A percentile compares a stretch with the other conserved stretches of the same genome.
Conservation (phyloP, 2,797 vertebrate genomes). For the Schizopygopsis pylzovi region DNA sequence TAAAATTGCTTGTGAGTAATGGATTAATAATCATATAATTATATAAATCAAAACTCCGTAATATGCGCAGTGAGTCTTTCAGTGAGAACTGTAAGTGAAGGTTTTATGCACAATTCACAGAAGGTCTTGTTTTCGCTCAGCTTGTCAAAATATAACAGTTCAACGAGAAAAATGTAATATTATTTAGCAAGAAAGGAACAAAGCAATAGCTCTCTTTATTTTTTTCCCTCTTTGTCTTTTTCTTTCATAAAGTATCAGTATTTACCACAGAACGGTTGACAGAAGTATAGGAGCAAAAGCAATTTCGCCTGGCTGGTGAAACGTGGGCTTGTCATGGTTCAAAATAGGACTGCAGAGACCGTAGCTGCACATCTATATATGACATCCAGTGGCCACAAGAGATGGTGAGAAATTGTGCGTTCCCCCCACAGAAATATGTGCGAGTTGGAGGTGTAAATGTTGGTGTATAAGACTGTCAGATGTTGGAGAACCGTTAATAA, state of each 20-base stretch:
- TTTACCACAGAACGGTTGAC: constrained; percentile 45
- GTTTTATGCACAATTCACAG: not conserved
- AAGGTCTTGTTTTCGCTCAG: constrained; percentile 26
- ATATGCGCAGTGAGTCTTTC: not conserved
- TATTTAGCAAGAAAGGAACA: constrained; percentile 13
- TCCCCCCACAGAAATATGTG: not conserved
- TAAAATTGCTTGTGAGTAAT: too few species aligned
- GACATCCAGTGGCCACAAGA: not conserved
- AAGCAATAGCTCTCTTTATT: constrained; percentile 24
- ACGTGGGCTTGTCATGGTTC: constrained; percentile 39
- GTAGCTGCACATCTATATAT: constrained; percentile 14
- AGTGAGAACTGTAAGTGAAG: not conserved
- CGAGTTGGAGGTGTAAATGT: not conserved
- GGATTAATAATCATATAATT: too few species aligned
- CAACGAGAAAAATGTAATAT: not conserved
- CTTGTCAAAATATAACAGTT: not conserved
- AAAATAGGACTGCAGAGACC: constrained; percentile 4
- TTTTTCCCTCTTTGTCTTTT: not conserved
- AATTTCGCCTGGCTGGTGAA: constrained; percentile 26
- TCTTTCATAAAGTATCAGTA: constrained; percentile 21
- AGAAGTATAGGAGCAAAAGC: constrained; percentile 41
- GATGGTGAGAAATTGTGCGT: not conserved
- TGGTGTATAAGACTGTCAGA: constrained; percentile 1
- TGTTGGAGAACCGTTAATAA: not conserved
- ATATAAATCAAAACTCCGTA: not conserved